Conservation (phyloP, 1,140 invertebrate genomes). For the Pseudomyrmex cubaensis region DNA sequence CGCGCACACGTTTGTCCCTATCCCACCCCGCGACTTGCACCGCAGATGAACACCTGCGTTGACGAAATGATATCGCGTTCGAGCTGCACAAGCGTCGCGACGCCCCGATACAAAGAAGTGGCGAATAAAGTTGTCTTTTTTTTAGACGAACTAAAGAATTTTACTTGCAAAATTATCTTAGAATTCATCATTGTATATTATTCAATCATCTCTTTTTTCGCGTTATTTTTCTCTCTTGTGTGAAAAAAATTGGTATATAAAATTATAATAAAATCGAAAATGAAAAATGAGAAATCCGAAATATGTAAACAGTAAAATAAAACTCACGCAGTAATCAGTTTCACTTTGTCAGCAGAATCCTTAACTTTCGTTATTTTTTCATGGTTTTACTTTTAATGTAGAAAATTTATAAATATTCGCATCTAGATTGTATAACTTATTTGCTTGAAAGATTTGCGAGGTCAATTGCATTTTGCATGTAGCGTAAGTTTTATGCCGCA, state of each 20-base stretch:
- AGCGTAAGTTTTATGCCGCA: slow-evolving; percentile 47
- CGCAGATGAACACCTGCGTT: slow-evolving; percentile 61
- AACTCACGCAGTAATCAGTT: neutral
- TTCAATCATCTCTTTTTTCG: too few species aligned
- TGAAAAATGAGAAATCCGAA: neutral
- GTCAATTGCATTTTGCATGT: slow-evolving; percentile 57
- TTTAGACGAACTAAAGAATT: too few species aligned
- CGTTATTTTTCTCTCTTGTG: too few species aligned
- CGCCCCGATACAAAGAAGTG: neutral
- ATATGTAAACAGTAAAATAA: neutral
- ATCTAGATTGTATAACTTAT: slow-evolving; percentile 3
- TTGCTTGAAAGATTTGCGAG: neutral
- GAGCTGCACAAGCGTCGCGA: slow-evolving; percentile 35
- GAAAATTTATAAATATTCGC: neutral
- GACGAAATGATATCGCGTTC: slow-evolving; percentile 39
- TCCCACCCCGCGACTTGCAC: slow-evolving; percentile 35
- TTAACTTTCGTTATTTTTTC: neutral
- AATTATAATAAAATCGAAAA: neutral
- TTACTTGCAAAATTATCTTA: too few species aligned
- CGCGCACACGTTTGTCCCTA: slow-evolving; percentile 68
- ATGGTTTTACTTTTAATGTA: neutral
- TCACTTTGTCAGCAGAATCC: neutral
- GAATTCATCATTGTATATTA: too few species aligned
- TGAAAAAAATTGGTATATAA: neutral
- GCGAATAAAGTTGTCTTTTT: neutral